These are phyloP conservation scores for Protodeltote pygarga DNA, from an alignment of 2,888 invertebrate genomes.

Conservation along the genomic window DNA sequence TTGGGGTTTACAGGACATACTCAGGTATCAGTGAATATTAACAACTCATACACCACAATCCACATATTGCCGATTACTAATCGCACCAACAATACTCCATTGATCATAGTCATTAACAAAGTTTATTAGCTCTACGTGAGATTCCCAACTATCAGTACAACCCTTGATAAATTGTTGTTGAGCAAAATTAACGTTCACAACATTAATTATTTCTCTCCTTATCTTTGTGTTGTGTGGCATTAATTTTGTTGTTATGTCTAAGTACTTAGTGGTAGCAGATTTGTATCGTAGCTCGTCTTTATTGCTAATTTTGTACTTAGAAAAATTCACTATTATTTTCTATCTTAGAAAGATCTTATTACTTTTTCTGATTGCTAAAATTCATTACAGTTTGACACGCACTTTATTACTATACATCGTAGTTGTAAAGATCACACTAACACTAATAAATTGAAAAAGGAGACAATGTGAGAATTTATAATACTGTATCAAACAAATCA, in stretches of 20 bases:
- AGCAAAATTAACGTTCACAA: constrained; percentile 58
- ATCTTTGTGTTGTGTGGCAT: constrained; percentile 40
- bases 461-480: no score
- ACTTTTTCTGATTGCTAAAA: no score
- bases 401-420: no score
- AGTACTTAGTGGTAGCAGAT: constrained; percentile 30
- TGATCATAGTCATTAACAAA: constrained; percentile 43
- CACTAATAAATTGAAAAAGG: no score
- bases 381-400: no score
- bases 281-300: constrained; percentile 23
- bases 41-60: not conserved
- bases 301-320: not conserved
- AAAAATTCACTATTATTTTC: not conserved
- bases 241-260: constrained; percentile 37
- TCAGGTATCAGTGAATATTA: no score
- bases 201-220: constrained; percentile 67
- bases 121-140: constrained; percentile 54
- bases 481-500: no score
- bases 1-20: no score
- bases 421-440: no score
- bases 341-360: not conserved
- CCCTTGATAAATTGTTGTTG: constrained; percentile 57
- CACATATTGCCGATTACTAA: constrained; percentile 11
- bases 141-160: constrained; percentile 22
- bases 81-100: constrained; percentile 23